Base-by-base conservation (phyloP, 2,113 vertebrate genomes). In the Pipa parva region DNA sequence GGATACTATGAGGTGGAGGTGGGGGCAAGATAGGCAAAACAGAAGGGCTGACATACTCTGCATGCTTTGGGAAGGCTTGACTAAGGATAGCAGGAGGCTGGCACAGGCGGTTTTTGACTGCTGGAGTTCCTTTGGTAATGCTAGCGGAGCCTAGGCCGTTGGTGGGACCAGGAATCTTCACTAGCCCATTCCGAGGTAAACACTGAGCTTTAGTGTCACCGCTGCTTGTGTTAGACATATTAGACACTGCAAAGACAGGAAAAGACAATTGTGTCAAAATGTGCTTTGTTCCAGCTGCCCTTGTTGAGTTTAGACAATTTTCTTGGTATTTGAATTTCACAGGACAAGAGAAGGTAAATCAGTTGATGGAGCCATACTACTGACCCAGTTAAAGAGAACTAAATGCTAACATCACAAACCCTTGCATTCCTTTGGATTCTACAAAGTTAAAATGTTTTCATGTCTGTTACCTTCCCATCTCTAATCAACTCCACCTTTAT, bases 71-170 rank as follows among this genome's bases (percentile, higher is more conserved):
- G 22, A 92, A 86, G 76, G 88, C 88, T 1, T 91, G 91, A 28
- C 88, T 87, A 73, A 93, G 79, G 75, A 93, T 91, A 72, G 90
- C 84, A 11, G 95, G 94, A 21, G 94, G 95, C 83, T 95, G 95
- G 88, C 94, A 98, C 76, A 97, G 83, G 67, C 94, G 95, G 85
- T 97, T 98, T 83, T 95, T 98, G 81, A 93, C 92, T 11, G 95
- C 97, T 0, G 97, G 96, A 0, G 97, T 98, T 81, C 97, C 97
- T 83, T 99, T 99, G 85, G 97, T 99, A 85, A 99, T 99, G 78
- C 97, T 99, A 70, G 97, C 96, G 0, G 96, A 91, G 46, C 95
- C 94, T 27, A 97, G 86, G 79, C 95, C 91, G 4, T 97, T 99
- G 81, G 97, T 88, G 84, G 97, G 95, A 2, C 93, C 87, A 15